A percentile compares a stretch with the other conserved stretches of the same genome.
Conservation (phyloP, 2,113 vertebrate genomes). For the Misgurnus mizolepis region DNA sequence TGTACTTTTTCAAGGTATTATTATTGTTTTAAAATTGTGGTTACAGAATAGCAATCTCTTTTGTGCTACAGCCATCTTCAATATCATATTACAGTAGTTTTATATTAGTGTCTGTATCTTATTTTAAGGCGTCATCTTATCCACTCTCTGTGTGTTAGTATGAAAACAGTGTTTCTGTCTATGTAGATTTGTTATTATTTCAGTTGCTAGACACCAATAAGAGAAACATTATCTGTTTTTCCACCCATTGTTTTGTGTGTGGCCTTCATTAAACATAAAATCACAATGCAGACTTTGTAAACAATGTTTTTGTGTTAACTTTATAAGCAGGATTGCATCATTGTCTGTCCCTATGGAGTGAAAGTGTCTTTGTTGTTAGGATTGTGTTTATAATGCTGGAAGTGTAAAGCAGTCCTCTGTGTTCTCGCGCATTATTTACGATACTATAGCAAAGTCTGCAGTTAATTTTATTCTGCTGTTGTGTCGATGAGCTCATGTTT, state of each 20-base stretch:
- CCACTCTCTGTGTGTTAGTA: too few species aligned
- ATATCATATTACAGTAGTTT: too few species aligned
- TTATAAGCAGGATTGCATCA: background rate
- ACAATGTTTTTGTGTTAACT: background rate
- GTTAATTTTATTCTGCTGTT: background rate
- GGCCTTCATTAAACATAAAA: background rate
- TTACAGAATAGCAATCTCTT: too few species aligned
- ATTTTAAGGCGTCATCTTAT: too few species aligned
- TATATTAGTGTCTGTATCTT: too few species aligned
- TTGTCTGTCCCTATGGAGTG: too few species aligned
- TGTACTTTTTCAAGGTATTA: too few species aligned
- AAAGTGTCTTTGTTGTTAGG: background rate
- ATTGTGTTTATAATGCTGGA: background rate
- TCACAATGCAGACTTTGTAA: background rate
- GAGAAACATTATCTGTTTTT: background rate
- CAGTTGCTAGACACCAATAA: background rate
- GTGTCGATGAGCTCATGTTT: background rate
- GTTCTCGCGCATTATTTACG: background rate
- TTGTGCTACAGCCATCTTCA: too few species aligned
- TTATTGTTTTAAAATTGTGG: too few species aligned
- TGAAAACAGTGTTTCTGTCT: too few species aligned
- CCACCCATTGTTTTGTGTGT: too few species aligned
- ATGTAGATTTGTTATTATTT: too few species aligned
- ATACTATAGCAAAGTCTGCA: background rate
- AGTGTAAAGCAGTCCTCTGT: background rate